Conservation (phyloP, 1,140 invertebrate genomes). For the Diorhabda sublineata region DNA sequence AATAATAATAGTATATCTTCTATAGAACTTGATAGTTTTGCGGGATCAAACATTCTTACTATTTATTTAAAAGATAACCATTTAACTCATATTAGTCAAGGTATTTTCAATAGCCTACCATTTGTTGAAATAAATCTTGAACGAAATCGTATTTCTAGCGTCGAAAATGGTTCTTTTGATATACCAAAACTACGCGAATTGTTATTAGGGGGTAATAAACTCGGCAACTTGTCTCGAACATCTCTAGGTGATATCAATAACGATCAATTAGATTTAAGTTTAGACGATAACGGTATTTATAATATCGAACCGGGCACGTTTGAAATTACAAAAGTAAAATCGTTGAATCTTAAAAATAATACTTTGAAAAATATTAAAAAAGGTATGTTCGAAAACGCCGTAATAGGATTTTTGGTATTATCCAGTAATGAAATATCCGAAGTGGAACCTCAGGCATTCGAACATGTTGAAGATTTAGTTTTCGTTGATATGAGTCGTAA, state of each 20-base stretch:
- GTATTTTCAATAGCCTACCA: constrained; percentile 3
- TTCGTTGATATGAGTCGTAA: neutral
- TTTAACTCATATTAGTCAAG: neutral
- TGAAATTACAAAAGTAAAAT: neutral
- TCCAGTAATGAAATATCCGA: neutral
- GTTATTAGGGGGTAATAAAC: neutral
- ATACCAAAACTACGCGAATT: neutral
- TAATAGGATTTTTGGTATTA: neutral
- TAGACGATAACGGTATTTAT: neutral
- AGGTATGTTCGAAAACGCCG: neutral
- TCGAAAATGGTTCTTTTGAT: constrained; percentile 4
- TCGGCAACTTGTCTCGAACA: neutral
- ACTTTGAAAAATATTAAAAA: constrained; percentile 4
- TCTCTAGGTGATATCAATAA: neutral
- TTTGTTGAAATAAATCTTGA: neutral
- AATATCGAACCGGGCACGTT: neutral
- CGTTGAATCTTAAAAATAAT: neutral
- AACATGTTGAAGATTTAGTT: neutral
- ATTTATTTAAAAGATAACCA: neutral
- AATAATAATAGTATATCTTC: neutral
- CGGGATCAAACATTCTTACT: neutral
- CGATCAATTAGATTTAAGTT: neutral
- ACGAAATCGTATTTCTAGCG: neutral
- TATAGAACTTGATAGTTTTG: neutral
- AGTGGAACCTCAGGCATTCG: neutral